A percentile compares a stretch with the other conserved stretches of the same genome.
These are phyloP conservation scores for Helleia helle DNA, from an alignment of 2,888 invertebrate genomes.

Conservation along the genomic window DNA sequence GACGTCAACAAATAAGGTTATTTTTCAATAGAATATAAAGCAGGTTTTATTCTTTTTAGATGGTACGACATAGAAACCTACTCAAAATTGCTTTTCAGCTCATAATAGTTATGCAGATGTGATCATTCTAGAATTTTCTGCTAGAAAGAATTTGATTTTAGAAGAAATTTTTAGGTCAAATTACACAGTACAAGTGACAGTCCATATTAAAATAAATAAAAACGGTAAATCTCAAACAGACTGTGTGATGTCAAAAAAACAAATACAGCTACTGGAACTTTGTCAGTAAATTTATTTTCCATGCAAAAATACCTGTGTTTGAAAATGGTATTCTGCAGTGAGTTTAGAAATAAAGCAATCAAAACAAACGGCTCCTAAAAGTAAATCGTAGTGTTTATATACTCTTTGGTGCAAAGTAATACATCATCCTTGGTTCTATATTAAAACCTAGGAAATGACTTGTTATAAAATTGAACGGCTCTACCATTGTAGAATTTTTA, in stretches of 20 bases:
- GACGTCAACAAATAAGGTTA: slow-evolving; percentile 69
- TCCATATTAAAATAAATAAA: too few species aligned
- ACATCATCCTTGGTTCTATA: too few species aligned
- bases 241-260: slow-evolving; percentile 1
- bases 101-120: neutral
- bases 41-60: slow-evolving; percentile 42
- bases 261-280: slow-evolving; percentile 3
- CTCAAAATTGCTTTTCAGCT: slow-evolving; percentile 20
- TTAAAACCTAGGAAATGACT: too few species aligned
- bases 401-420: too few species aligned
- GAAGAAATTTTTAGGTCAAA: too few species aligned
- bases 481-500: too few species aligned
- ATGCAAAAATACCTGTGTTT: slow-evolving; percentile 6
- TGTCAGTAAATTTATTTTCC: slow-evolving; percentile 6
- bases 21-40: slow-evolving; percentile 49
- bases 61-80: slow-evolving; percentile 27
- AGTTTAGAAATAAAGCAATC: neutral
- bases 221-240: neutral
- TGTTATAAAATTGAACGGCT: too few species aligned
- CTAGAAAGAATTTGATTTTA: neutral
- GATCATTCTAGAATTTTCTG: too few species aligned
- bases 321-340: neutral
- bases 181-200: too few species aligned
- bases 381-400: too few species aligned
- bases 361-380: slow-evolving; percentile 1